Evolutionary conservation across 2,888 invertebrate genomes (phyloP).

Genomic region (Morpho helenor): DNA sequence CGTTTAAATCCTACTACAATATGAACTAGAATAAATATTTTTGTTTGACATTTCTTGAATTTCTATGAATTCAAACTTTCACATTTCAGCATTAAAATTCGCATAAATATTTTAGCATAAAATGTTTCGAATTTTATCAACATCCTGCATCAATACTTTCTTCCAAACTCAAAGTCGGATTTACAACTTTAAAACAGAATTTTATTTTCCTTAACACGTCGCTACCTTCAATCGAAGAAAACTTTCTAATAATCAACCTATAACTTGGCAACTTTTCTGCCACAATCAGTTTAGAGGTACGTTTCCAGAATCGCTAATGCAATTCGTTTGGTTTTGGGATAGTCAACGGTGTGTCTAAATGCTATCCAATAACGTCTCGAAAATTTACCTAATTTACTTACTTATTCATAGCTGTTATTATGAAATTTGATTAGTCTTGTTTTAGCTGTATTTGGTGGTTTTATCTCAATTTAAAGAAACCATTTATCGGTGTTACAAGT

Average conservation of each 20-base stretch:
- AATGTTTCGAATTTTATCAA: slow-evolving; percentile 6
- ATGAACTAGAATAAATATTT: too few relatives aligned
- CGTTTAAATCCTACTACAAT: too few relatives aligned
- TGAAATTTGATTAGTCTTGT: too few relatives aligned
- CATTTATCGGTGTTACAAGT: too few relatives aligned
- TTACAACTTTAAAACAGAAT: slow-evolving; percentile 16
- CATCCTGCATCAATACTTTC: slow-evolving; percentile 12
- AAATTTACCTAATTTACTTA: too few relatives aligned
- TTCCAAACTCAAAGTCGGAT: slow-evolving; percentile 15
- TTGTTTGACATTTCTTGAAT: not conserved
- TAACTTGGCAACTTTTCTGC: slow-evolving; percentile 14
- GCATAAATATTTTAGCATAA: slow-evolving; percentile 15
- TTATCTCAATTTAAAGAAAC: too few relatives aligned
- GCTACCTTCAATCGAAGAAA: slow-evolving; percentile 13
- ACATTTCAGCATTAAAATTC: slow-evolving; percentile 10
- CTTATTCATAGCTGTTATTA: too few relatives aligned
- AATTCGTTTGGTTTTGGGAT: not conserved
- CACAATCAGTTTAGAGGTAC: slow-evolving; percentile 21
- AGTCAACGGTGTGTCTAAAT: not conserved
- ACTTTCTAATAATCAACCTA: slow-evolving; percentile 17
- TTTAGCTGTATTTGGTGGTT: too few relatives aligned
- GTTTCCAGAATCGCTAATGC: slow-evolving; percentile 15
- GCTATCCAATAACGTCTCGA: too few relatives aligned
- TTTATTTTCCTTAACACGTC: slow-evolving; percentile 17
- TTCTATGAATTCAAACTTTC: slow-evolving; percentile 10